Percentiles rank a stretch among this genome's conserved stretches.
Conservation (phyloP, 2,797 vertebrate species). For the Crax fasciolata region DNA sequence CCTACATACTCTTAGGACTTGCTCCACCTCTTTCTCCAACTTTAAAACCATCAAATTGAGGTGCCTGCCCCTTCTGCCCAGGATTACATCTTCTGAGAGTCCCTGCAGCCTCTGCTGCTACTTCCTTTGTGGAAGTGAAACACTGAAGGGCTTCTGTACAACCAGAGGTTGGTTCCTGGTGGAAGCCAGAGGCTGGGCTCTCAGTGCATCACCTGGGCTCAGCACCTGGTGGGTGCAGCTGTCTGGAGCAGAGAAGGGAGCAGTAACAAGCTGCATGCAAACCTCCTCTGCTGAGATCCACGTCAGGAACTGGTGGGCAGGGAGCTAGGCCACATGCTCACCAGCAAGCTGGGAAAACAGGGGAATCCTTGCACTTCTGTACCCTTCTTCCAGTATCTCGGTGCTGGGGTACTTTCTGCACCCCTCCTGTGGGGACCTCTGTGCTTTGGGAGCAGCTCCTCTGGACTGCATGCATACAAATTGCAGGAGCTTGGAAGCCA, state of each 20-base stretch:
- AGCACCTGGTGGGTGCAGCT: not conserved
- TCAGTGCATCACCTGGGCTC: not conserved
- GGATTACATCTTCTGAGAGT: not conserved
- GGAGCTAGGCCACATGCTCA: not conserved
- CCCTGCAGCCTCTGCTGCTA: not conserved
- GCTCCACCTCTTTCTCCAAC: not conserved
- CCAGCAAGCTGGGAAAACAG: not conserved
- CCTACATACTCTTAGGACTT: not conserved
- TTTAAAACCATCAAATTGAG: not conserved
- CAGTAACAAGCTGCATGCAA: not conserved
- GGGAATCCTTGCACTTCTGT: not conserved
- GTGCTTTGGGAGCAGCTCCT: not conserved
- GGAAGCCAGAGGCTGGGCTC: not conserved
- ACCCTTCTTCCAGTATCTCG: not conserved
- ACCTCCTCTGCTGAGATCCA: not conserved
- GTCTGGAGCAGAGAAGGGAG: not conserved
- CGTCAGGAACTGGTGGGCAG: not conserved
- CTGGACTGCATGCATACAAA: fast-evolving
- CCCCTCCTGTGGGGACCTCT: not conserved
- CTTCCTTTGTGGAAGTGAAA: not conserved
- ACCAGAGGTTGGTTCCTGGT: not conserved
- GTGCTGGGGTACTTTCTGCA: not conserved
- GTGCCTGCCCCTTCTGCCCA: not conserved
- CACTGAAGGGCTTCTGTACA: not conserved
- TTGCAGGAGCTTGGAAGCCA: not conserved